Base-by-base conservation (phyloP, 2,113 vertebrate genomes). In the Ramphastos sulfuratus region DNA sequence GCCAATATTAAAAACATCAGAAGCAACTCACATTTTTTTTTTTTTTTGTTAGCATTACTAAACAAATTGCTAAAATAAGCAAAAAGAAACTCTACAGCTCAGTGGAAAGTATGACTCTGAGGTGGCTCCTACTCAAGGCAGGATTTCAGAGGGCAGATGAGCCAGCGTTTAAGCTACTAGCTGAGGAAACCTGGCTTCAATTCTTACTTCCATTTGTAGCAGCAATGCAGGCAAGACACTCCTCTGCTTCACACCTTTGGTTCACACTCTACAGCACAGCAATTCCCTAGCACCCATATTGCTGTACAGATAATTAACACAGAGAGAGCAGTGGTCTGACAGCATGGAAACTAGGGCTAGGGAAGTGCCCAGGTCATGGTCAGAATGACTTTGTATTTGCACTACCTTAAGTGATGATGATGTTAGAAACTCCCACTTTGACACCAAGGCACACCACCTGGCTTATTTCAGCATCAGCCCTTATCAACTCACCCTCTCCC, bases 381-480 rank as follows among this genome's bases (percentile, higher is more conserved):
- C 35, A 91, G 89, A 90, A 81, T 17, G 37, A 79, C 42, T 91
- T 10, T 4, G 39, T 61, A 69, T 79, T 46, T 82, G 50, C 54
- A 59, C 58, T 63, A 91, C 70, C 37, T 59, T 54, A 48, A 86
- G 24, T 10, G 18, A 39, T 7, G 18, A 39, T 35, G 55, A 39
- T 25, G 37, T 70, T 15, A 86, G 70, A 94, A 94, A 84, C 7
- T 1, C 27, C 73, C 65, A 24, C 75, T 93, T 72, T 75, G 80
- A 89, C 61, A 61, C 55, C 63, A 73, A 74, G 63, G 52, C 16
- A 42, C 48, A 84, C 89, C 92, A 89, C 77, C 76, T 73, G 89
- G 69, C 70, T 89, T 73, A 82, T 93, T 94, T 94, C 90, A 93
- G 90, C 86, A 93, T 50, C 66, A 92, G 71, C 58, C 58, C 65